Percentiles rank a stretch among this genome's conserved stretches.
phyloP scores from a whole-genome alignment of 2,888 invertebrate species.

The Aphodius granarius region DNA sequence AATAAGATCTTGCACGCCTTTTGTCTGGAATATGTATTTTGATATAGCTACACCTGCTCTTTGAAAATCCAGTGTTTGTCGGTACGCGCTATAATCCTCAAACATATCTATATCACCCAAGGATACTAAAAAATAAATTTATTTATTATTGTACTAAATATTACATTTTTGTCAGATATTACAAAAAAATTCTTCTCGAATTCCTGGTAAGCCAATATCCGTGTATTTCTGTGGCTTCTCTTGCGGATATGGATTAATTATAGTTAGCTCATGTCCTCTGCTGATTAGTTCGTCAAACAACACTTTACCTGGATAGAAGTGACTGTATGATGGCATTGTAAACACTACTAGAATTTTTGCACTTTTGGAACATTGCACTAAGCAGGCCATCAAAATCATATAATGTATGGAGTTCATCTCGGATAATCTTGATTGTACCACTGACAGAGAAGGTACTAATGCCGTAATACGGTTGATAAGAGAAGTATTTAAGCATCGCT shows the following conservation, averaged over 20 bases:
- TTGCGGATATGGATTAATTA: conserved; percentile 38
- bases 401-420: neutral
- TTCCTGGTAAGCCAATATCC: conserved; percentile 37
- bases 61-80: neutral
- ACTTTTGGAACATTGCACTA: neutral
- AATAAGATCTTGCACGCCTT: conserved; percentile 38
- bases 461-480: no score
- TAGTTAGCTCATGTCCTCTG: conserved; percentile 53
- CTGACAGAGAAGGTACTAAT: no score
- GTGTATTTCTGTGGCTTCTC: conserved; percentile 34
- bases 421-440: neutral
- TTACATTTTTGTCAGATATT: neutral
- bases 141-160: neutral
- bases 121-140: neutral
- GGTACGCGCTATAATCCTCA: neutral
- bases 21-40: conserved; percentile 16
- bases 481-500: no score
- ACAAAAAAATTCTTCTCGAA: conserved; percentile 29
- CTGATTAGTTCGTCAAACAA: conserved; percentile 39
- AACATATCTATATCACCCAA: neutral
- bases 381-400: neutral
- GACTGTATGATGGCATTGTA: conserved; percentile 39
- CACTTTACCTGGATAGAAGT: conserved; percentile 37
- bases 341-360: conserved; percentile 38
- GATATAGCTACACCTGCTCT: neutral